phyloP scores from a whole-genome alignment of 2,113 vertebrate genomes.

The Bostrychus sinensis region DNA sequence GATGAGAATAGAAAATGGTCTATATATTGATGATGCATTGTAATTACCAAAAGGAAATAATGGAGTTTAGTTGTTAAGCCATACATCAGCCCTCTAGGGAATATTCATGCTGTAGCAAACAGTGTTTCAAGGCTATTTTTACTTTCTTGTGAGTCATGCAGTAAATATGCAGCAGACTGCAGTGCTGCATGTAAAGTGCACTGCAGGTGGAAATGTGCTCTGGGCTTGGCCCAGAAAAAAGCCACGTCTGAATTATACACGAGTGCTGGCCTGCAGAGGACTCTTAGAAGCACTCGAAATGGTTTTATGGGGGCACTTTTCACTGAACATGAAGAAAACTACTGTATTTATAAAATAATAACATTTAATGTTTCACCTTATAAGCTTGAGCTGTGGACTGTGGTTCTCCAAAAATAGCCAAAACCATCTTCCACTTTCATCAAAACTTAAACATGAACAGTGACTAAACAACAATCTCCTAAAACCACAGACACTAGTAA shows the following conservation, averaged over 20 bases:
- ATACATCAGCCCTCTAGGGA: not conserved
- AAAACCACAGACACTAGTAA: not conserved
- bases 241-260: conserved; percentile 69
- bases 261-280: conserved; percentile 60
- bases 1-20: not conserved
- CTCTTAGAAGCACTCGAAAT: conserved; percentile 37
- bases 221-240: conserved; percentile 48
- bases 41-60: too few species aligned
- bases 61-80: too few species aligned
- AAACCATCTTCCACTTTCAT: conserved; percentile 42
- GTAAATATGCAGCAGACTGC: conserved; percentile 30
- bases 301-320: conserved; percentile 52
- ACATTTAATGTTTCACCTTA: conserved; percentile 21
- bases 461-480: not conserved
- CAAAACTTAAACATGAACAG: conserved; percentile 46
- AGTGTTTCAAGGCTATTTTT: conserved; percentile 51
- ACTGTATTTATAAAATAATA: conserved; percentile 65
- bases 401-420: conserved; percentile 31
- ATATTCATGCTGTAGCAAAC: not conserved
- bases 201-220: conserved; percentile 50
- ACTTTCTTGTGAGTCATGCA: conserved; percentile 37
- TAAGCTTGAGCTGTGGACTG: conserved; percentile 8
- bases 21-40: too few species aligned
- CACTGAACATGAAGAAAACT: conserved; percentile 39
- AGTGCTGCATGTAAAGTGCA: conserved; percentile 38